These are phyloP conservation scores for Drosophila acutilabella DNA, from an alignment of 2,888 invertebrate species.

Conservation along the genomic window DNA sequence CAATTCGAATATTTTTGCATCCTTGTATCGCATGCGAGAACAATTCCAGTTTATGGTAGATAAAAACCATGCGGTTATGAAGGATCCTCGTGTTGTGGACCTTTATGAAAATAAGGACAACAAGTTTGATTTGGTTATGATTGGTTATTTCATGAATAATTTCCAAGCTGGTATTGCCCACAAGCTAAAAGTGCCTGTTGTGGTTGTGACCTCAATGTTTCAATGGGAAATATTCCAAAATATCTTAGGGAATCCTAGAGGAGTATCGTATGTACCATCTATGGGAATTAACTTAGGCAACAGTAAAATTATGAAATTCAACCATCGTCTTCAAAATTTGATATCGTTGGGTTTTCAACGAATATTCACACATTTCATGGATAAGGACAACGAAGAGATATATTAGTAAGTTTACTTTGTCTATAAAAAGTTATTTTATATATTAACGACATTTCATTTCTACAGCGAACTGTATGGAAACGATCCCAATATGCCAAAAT, in stretches of 20 bases:
- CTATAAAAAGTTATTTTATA: background rate
- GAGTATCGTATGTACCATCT: constrained; percentile 70
- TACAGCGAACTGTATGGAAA: constrained; percentile 44
- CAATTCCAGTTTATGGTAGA: constrained; percentile 35
- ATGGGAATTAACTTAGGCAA: too few species aligned
- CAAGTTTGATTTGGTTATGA: constrained; percentile 79
- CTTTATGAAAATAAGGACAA: constrained; percentile 75
- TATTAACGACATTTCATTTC: background rate
- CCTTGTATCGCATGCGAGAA: constrained; percentile 23
- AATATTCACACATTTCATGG: background rate
- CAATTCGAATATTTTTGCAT: constrained; percentile 40
- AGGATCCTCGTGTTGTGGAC: constrained; percentile 60
- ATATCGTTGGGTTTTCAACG: background rate
- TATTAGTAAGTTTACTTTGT: constrained; percentile 46
- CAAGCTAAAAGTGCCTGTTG: constrained; percentile 77
- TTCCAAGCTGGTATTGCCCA: constrained; percentile 74
- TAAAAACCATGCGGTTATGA: constrained; percentile 23
- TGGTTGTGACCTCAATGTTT: constrained; percentile 38
- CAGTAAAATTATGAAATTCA: constrained; percentile 63
- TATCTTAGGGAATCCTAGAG: constrained; percentile 72
- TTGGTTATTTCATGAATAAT: constrained; percentile 81
- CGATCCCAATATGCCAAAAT: constrained; percentile 65
- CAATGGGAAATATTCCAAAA: constrained; percentile 49
- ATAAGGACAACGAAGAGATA: constrained; percentile 19
- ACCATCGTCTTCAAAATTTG: constrained; percentile 54